Conservation (phyloP, 2,888 invertebrate genomes). For the Operophtera brumata region DNA sequence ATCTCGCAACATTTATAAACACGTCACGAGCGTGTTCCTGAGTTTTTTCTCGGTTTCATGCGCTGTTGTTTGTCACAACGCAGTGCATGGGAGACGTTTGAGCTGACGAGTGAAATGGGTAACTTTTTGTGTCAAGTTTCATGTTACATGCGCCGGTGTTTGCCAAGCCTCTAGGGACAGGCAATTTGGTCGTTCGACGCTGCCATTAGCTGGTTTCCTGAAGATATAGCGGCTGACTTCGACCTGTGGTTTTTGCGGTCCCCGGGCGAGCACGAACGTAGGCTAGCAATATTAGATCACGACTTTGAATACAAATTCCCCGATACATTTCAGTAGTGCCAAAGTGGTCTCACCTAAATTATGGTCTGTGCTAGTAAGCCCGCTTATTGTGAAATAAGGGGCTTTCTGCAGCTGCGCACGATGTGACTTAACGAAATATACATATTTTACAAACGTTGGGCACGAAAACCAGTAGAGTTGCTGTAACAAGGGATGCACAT, state of each 20-base stretch:
- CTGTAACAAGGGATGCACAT: neutral
- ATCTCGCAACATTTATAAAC: conserved; percentile 65
- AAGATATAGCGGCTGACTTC: conserved; percentile 40
- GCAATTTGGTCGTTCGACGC: conserved; percentile 47
- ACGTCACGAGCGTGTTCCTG: conserved; percentile 57
- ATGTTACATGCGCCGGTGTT: conserved; percentile 44
- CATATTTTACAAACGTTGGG: conserved; percentile 3
- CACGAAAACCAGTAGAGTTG: conserved; percentile 9
- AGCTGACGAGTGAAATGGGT: conserved; percentile 65
- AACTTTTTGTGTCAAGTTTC: conserved; percentile 53
- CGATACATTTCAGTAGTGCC: conserved; percentile 17
- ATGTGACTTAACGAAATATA: conserved; percentile 14
- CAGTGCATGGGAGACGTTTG: conserved; percentile 40
- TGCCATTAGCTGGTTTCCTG: conserved; percentile 43
- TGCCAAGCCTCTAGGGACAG: conserved; percentile 36
- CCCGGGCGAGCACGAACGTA: conserved; percentile 50
- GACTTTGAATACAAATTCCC: conserved; percentile 15
- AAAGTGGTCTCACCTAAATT: conserved; percentile 13
- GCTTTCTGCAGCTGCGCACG: conserved; percentile 20
- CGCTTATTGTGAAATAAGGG: conserved; percentile 19
- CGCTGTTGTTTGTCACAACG: conserved; percentile 49
- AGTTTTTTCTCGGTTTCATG: conserved; percentile 54
- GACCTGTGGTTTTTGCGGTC: conserved; percentile 47
- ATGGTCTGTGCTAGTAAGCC: conserved; percentile 10
- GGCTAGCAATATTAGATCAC: conserved; percentile 19